These are phyloP conservation scores for Phalloptychus januarius DNA, from an alignment of 2,797 vertebrate species.

Conservation along the genomic window DNA sequence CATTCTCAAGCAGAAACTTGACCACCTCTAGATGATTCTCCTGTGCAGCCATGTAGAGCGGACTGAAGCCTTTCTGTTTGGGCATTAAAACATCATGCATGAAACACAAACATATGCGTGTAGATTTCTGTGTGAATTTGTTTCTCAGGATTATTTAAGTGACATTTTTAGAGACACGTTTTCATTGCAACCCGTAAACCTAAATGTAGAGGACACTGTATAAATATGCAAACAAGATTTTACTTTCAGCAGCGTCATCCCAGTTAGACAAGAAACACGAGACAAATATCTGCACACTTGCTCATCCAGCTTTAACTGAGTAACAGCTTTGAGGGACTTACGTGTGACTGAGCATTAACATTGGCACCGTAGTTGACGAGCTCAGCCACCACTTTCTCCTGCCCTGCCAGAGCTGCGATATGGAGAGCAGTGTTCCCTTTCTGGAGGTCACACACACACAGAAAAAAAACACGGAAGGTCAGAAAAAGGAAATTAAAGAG, in stretches of 20 bases:
- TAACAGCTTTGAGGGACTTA: conserved; percentile 66
- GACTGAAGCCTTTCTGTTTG: conserved; percentile 96
- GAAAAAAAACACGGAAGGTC: conserved; percentile 10
- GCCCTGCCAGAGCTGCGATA: conserved; percentile 94
- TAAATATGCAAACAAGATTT: not conserved
- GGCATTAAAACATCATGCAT: conserved; percentile 15
- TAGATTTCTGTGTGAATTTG: not conserved
- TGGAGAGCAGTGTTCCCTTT: conserved; percentile 98
- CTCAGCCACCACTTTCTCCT: conserved; percentile 94
- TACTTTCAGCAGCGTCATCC: conserved; percentile 8
- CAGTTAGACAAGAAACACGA: conserved; percentile 3
- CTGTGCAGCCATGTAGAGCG: conserved; percentile 97
- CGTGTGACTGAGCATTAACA: conserved; percentile 96
- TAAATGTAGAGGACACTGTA: not conserved
- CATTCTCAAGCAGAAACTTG: conserved; percentile 95
- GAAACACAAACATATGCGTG: not conserved
- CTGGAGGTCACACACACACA: conserved; percentile 69
- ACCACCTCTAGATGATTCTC: conserved; percentile 98
- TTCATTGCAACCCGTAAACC: not conserved
- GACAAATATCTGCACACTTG: not conserved
- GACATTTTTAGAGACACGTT: not conserved
- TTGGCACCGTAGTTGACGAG: conserved; percentile 94
- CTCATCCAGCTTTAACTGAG: conserved; percentile 1
- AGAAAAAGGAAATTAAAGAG: conserved; percentile 29
- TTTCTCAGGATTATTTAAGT: not conserved